phyloP scores from a whole-genome alignment of 2,888 invertebrate species.

The Brassicogethes aeneus region DNA sequence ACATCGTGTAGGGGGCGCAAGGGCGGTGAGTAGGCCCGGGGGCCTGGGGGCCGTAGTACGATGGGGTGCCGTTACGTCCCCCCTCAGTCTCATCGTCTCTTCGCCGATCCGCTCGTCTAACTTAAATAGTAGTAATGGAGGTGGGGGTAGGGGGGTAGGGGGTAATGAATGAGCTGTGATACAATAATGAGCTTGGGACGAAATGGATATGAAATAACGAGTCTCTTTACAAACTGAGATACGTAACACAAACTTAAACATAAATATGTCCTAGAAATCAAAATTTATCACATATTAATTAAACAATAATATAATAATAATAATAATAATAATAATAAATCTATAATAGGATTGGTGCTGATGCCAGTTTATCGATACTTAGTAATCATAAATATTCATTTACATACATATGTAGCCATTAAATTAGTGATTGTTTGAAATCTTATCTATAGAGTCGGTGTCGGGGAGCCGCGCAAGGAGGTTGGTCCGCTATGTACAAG shows the following conservation, averaged over 20 bases:
- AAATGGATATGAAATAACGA: slow-evolving; percentile 25
- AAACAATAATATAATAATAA: slow-evolving; percentile 33
- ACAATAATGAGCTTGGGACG: slow-evolving; percentile 16
- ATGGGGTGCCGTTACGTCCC: slow-evolving; percentile 29
- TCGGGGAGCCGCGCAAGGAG: slow-evolving; percentile 17
- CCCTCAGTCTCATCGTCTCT: slow-evolving; percentile 41
- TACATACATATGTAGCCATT: slow-evolving; percentile 32
- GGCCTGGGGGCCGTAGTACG: slow-evolving; percentile 27
- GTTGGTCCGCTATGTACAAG: slow-evolving; percentile 42
- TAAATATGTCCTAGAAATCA: slow-evolving; percentile 40
- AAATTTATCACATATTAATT: slow-evolving; percentile 44
- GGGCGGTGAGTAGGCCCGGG: slow-evolving; percentile 24
- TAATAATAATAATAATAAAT: too few species aligned
- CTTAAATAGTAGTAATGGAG: slow-evolving; percentile 17
- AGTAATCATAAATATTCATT: slow-evolving; percentile 31
- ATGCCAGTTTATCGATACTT: slow-evolving; percentile 34
- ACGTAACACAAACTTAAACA: slow-evolving; percentile 40
- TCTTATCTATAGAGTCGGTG: slow-evolving; percentile 34
- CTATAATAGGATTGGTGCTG: slow-evolving; percentile 41
- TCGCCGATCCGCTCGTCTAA: slow-evolving; percentile 31
- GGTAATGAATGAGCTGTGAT: too few species aligned
- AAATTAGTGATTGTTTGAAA: slow-evolving; percentile 48
- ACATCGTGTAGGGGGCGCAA: slow-evolving; percentile 32
- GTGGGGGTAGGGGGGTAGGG: too few species aligned
- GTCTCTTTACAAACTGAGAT: slow-evolving; percentile 42